Conservation (phyloP, 2,113 vertebrate genomes). For the Microtus montanus region DNA sequence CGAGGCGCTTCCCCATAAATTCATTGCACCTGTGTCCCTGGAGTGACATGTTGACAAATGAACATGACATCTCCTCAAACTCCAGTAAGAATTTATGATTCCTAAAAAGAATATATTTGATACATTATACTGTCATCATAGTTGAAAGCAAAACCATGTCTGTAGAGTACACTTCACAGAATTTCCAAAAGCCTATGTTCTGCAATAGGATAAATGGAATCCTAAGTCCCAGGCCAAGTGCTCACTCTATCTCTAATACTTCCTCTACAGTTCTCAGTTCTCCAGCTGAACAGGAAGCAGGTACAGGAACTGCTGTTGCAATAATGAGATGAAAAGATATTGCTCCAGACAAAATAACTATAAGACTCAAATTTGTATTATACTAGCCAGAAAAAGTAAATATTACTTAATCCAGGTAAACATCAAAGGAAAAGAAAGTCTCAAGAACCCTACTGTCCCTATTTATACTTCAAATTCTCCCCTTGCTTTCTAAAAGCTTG, state of each 20-base stretch:
- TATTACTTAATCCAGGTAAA: conserved; percentile 21
- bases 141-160: conserved; percentile 69
- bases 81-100: conserved; percentile 82
- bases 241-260: neutral
- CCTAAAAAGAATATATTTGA: conserved; percentile 76
- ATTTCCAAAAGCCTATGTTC: neutral
- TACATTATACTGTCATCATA: conserved; percentile 77
- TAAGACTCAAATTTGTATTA: neutral
- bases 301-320: neutral
- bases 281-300: neutral
- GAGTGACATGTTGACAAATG: conserved; percentile 79
- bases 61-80: conserved; percentile 80
- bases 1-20: conserved; percentile 50
- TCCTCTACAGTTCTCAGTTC: neutral
- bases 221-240: neutral
- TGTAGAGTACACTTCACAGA: conserved; percentile 58
- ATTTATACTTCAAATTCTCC: conserved; percentile 16
- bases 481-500: neutral
- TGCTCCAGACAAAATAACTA: conserved; percentile 6
- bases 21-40: conserved; percentile 78
- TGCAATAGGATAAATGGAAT: conserved; percentile 7
- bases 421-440: neutral
- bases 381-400: conserved; percentile 30
- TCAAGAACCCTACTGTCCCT: neutral
- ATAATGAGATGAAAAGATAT: neutral